Evolutionary conservation across 1,140 invertebrate genomes (phyloP).

Genomic region (Drosophila sp.): DNA sequence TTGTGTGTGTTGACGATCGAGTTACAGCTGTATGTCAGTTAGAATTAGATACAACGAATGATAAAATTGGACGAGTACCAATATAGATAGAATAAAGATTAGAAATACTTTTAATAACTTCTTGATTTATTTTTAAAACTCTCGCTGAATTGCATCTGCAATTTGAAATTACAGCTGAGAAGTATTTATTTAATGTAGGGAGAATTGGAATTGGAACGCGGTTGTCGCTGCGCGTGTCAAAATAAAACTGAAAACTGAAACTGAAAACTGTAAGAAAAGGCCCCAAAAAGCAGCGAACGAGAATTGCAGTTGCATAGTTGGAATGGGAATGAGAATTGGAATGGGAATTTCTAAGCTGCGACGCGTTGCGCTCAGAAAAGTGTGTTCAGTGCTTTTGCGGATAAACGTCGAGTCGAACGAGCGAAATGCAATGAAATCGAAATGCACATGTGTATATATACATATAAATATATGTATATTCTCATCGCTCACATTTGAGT

Average conservation of each 20-base stretch:
- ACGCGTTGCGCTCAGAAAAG: conserved; percentile 50
- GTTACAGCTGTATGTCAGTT: conserved; percentile 44
- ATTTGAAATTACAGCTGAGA: not conserved
- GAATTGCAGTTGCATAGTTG: conserved; percentile 53
- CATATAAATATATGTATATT: too few relatives aligned
- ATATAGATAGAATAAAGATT: not conserved
- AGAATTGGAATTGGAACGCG: conserved; percentile 5
- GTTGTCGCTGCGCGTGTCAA: conserved; percentile 74
- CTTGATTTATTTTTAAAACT: too few relatives aligned
- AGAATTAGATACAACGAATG: conserved; percentile 2
- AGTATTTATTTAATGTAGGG: not conserved
- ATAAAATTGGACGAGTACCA: not conserved
- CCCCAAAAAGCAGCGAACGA: conserved; percentile 54
- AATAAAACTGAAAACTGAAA: conserved; percentile 63
- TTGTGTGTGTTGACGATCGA: conserved; percentile 50
- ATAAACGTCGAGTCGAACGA: conserved; percentile 65
- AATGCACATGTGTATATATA: conserved; percentile 48
- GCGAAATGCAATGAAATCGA: conserved; percentile 48
- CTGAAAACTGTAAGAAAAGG: conserved; percentile 49
- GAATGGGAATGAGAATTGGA: too few relatives aligned
- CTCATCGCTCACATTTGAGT: conserved; percentile 33
- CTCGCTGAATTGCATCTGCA: conserved; percentile 10
- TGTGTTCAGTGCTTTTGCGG: conserved; percentile 33
- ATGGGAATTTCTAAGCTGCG: conserved; percentile 63
- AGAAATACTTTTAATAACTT: too few relatives aligned